Evolutionary conservation across 2,797 vertebrate genomes (phyloP), one percentile per base, ranked within the genome.

Genomic region (Xenentodon cancila): DNA sequence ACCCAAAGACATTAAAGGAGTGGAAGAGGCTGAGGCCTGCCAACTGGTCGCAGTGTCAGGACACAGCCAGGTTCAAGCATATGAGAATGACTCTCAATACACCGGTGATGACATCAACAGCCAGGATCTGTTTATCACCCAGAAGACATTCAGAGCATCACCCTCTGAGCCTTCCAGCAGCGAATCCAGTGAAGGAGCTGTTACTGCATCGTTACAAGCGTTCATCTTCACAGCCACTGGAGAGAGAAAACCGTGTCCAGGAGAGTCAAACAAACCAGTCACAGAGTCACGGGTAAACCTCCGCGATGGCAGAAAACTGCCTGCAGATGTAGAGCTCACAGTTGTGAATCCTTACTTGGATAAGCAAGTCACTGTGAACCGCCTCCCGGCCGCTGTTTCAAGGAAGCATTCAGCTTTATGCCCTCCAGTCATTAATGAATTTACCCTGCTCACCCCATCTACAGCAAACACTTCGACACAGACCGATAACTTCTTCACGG

Each of bases 101-200:
- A 68, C 68, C 42, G 71, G 59, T 4, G 91, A 94, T 2, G 86
- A 91, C 2, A 17, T 82, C 0, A 84, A 90, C 84, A 95, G 94
- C 71, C 93, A 95, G 73, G 94, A 95, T 58, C 83, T 95, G 37
- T 95, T 95, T 15, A 94, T 95, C 64, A 95, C 93, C 8, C 94
- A 94, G 79, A 94, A 93, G 73, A 90, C 34, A 0, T 94, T 93
- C 79, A 74, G 79, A 25, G 45, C 63, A 0, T 59, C 81, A 1
- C 66, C 81, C 4, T 37, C 67, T 0, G 68, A 89, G 1, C 15
- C 79, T 0, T 92, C 88, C 42, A 83, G 90, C 2, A 63, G 56
- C 0, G 88, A 88, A 16, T 45, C 13, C 71, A 62, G 20, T 2
- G 68, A 78, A 17, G 43, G 75, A 58, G 50, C n/a, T 3, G 2